Evolutionary conservation across 2,113 vertebrate genomes (phyloP).

Genomic region (Pelobates fuscus): DNA sequence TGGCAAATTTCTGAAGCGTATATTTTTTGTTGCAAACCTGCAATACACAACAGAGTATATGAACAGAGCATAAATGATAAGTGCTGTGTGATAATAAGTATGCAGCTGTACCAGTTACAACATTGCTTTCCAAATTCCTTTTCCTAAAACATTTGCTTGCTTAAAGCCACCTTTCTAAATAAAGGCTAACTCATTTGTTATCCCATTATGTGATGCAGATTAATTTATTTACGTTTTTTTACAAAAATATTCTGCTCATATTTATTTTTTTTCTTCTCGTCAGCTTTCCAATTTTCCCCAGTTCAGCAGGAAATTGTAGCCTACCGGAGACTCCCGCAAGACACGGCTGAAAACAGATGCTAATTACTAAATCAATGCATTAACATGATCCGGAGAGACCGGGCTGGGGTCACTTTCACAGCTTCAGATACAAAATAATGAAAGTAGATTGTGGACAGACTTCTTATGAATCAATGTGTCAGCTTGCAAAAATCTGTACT

Average conservation of each 20-base stretch:
- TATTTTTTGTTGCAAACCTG: background rate
- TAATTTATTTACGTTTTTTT: conserved; percentile 15
- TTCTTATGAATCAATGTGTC: background rate
- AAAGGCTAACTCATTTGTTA: conserved; percentile 32
- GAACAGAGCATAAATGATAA: background rate
- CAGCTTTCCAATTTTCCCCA: conserved; percentile 40
- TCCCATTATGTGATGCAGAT: conserved; percentile 20
- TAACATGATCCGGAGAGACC: conserved; percentile 48
- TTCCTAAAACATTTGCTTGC: background rate
- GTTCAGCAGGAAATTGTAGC: conserved; percentile 50
- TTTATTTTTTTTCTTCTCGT: conserved; percentile 43
- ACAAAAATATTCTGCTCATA: conserved; percentile 10
- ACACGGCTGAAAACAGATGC: conserved; percentile 45
- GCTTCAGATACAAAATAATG: conserved; percentile 45
- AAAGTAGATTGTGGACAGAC: conserved; percentile 4
- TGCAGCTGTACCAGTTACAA: no score
- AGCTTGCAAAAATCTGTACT: background rate
- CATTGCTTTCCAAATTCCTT: no score
- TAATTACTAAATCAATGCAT: conserved; percentile 52
- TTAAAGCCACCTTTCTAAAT: conserved; percentile 17
- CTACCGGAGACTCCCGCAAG: conserved; percentile 36
- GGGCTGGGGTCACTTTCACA: conserved; percentile 46
- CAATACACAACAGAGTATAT: background rate
- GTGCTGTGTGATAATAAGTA: no score
- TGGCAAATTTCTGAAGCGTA: no score